Evolutionary conservation across 1,140 invertebrate genomes (phyloP).

Genomic region (Rhopalosiphum padi): DNA sequence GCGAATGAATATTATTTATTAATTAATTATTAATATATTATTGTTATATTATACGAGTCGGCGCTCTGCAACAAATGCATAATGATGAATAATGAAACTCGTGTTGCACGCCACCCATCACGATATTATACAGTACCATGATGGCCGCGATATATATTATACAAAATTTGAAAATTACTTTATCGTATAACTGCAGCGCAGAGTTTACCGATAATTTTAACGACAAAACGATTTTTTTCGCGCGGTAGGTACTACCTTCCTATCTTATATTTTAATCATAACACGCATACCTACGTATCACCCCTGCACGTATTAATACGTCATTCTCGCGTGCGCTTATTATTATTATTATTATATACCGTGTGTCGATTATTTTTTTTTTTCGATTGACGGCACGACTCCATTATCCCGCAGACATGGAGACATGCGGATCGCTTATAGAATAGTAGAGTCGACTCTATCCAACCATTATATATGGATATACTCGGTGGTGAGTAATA

Average conservation of each 20-base stretch:
- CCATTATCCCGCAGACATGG: background rate
- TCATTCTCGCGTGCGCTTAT: background rate
- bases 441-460: background rate
- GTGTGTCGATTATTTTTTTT: background rate
- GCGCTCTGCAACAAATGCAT: background rate
- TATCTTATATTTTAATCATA: background rate
- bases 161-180: background rate
- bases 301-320: background rate
- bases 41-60: background rate
- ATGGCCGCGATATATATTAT: background rate
- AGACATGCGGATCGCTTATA: background rate
- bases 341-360: background rate
- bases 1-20: too few relatives aligned
- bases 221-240: background rate
- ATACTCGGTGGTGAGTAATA: too few relatives aligned
- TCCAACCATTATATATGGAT: too few relatives aligned
- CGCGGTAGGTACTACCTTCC: background rate
- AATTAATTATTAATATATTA: background rate
- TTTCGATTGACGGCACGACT: background rate
- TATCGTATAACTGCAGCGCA: background rate
- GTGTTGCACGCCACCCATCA: too few relatives aligned
- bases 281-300: background rate
- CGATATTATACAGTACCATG: background rate
- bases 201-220: background rate
- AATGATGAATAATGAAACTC: too few relatives aligned